Evolutionary conservation across 2,113 vertebrate genomes (phyloP), one percentile per base, ranked within the genome.

Genomic region (Atlantisia rogersi): DNA sequence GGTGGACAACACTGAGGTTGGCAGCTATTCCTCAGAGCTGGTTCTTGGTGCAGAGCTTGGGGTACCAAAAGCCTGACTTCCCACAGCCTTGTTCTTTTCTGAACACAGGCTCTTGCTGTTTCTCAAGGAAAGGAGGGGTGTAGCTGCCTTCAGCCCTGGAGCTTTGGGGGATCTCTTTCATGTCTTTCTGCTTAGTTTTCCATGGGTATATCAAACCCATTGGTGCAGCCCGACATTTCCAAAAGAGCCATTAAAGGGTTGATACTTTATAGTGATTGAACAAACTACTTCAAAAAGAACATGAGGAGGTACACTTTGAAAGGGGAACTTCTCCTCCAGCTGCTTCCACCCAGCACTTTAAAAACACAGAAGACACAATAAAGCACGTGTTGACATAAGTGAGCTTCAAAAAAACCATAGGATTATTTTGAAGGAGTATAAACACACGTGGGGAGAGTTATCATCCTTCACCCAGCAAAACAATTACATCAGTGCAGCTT

Each of bases 401-500:
- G 74, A 95, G 82, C 86, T 82, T 94, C 93, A 82, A 85, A 94
- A 97, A 95, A 75, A 44, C 8, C 65, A 84, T 15, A 82, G 91
- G 96, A 89, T 93, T 94, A 94, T 90, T 94, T 86, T 93, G 94
- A 93, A 92, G 94, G 80, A 96, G 39, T 82, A 84, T 92, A 90
- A 96, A 88, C 94, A 69, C 87, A 94, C 90, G 37, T 35, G n/a
- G 81, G 73, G 80, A 94, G 79, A 86, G 73, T 94, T 94, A 94
- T 92, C 86, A 78, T 94, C 92, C 95, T 92, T 96, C 83, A 95
- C 86, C 86, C 90, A 96, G 90, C 94, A 96, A 96, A 97, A 97
- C 95, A 97, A 96, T 97, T 86, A 96, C 94, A 95, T 95, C 96
- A 96, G 86, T 93, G 82, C 86, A 86, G 86, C 82, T 93, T 94